Base-by-base conservation (phyloP, 2,113 vertebrate species). In the Kobus ellipsiprymnus region DNA sequence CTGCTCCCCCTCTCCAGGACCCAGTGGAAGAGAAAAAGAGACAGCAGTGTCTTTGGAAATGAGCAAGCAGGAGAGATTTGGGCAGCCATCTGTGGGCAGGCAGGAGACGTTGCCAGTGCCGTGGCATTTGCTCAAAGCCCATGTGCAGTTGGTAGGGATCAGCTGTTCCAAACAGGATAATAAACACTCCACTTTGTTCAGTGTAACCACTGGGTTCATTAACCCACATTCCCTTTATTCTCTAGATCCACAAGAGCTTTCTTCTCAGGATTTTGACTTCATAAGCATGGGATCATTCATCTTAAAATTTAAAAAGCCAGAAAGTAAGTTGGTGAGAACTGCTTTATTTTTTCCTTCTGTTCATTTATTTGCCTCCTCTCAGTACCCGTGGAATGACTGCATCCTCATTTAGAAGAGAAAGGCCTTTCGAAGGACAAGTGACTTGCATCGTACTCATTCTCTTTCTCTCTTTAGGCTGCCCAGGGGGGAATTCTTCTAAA, bases 401-500 rank as follows among this genome's bases (percentile, higher is more conserved):
- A 46, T 15, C 44, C 40, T 93, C 36, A 23, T 59, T 95, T 83
- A 78, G 82, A 90, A 95, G 71, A 96, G 25, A 87, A 77, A 87
- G 36, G 6, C 40, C n/a, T 81, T 94, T 87, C 8, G 52, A 92
- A 93, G 74, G 74, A 55, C 85, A 95, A 77, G 84, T 97, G 55
- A 40, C 59, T 25, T 54, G 19, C 59, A 4, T 60, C 85, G 77
- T 25, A 25, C 82, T 91, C 8, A 7, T 11, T 71, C n/a, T 74
- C 57, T 90, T 81, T 87, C 82, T 78, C 64, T 94, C 90, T 87
- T 93, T 27, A 25, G 52, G 52, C 93, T 91, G 91, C 96, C 92
- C 54, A 27, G 60, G 88, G 92, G 93, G 33, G 44, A 80, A 97
- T 96, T 84, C 95, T 74, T 96, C 90, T 95, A 27, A 12, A 19